Conservation (phyloP, 2,797 vertebrate species). For the Sebastes elongatus region DNA sequence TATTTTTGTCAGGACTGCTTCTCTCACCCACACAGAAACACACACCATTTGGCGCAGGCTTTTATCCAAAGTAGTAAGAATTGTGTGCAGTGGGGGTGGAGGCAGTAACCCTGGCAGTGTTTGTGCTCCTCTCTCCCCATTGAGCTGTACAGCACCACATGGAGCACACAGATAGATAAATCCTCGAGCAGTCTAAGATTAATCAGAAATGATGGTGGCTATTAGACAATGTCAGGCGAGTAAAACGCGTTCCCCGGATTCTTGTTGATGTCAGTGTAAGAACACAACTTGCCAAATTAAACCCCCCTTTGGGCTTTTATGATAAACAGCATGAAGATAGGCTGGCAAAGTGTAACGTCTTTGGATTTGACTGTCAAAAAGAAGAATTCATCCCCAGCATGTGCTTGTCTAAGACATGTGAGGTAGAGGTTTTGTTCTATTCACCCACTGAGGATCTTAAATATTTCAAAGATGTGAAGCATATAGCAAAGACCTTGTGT, state of each 20-base stretch:
- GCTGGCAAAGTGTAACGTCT: slow-evolving; percentile 42
- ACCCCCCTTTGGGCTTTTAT: slow-evolving; percentile 50
- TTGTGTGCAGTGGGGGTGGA: slow-evolving; percentile 57
- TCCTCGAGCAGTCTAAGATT: slow-evolving; percentile 48
- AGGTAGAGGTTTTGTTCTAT: slow-evolving; percentile 41
- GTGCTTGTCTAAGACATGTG: slow-evolving; percentile 23
- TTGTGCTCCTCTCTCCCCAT: slow-evolving; percentile 47
- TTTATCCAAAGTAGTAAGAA: slow-evolving; percentile 64
- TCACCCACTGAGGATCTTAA: slow-evolving; percentile 48
- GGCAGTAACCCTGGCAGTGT: slow-evolving; percentile 52
- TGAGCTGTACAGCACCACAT: slow-evolving; percentile 54
- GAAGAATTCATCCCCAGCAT: slow-evolving; percentile 41
- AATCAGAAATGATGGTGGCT: slow-evolving; percentile 59
- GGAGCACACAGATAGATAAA: slow-evolving; percentile 64
- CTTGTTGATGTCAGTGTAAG: slow-evolving; percentile 38
- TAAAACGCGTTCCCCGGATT: slow-evolving; percentile 49
- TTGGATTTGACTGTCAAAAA: slow-evolving; percentile 53
- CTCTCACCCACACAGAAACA: slow-evolving; percentile 32
- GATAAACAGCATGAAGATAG: slow-evolving; percentile 50
- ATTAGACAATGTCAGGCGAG: slow-evolving; percentile 62
- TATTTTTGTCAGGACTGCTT: slow-evolving; percentile 43
- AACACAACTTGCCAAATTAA: slow-evolving; percentile 58
- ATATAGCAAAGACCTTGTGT: slow-evolving; percentile 3
- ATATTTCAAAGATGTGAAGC: slow-evolving; percentile 44
- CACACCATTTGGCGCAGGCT: slow-evolving; percentile 53